Evolutionary conservation across 2,113 vertebrate genomes (phyloP), one percentile per base, ranked within the genome.

Genomic region (Geothlypis trichas): DNA sequence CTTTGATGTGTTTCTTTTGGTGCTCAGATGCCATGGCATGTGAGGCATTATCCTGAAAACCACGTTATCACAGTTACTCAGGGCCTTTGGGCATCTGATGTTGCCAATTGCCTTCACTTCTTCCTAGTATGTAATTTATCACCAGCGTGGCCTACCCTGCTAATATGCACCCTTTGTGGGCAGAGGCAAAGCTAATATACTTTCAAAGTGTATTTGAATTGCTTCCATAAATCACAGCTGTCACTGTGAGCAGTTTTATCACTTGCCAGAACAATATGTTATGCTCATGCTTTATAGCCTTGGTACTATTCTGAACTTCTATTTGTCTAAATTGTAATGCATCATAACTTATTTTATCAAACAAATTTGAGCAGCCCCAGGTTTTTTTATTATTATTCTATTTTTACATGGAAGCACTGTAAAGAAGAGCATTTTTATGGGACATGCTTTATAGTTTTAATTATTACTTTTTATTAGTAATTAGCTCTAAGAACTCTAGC

Each of bases 201-300:
- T 98, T 98, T 98, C 96, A 97, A 95, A 98, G 97, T 96, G 92
- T 94, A 47, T 97, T 96, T 97, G 97, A 98, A 98, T 98, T 98
- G 97, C 98, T 97, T 96, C 97, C 96, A 98, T 98, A 98, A 98
- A 98, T 98, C 98, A 98, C 89, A 91, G 81, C 98, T 98, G 98
- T 97, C 98, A 98, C 85, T 91, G 84, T 74, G 88, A 98, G 96
- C 96, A 95, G 89, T 97, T 97, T 97, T 97, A 97, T 98, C 97
- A 96, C 97, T 98, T 97, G 91, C 96, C 92, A 95, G 91, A 97
- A 96, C 96, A 97, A 95, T 97, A 96, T 84, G 94, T 97, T 97
- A 97, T 96, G 96, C 95, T 96, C 69, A 58, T 94, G 89, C 94
- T 97, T 97, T 97, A 75, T 84, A 92, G 91, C 92, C 11, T 41